Base-by-base conservation (phyloP, 2,888 invertebrate species). In the Lagria hirta region DNA sequence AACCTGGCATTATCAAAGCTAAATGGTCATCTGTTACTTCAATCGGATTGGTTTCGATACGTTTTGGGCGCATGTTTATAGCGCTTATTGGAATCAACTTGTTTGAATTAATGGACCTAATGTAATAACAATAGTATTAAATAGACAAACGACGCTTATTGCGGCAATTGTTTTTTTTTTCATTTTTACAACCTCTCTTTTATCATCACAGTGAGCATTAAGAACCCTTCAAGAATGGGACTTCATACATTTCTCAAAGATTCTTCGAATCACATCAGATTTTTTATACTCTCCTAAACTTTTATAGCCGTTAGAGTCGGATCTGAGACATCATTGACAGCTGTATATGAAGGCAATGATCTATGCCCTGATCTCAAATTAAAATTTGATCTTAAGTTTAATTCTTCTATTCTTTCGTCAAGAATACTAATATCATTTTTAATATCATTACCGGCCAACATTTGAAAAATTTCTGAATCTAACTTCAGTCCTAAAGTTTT, bases 211-310 rank as follows among this genome's bases (percentile, higher is more conserved):
- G 74, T 95, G 92, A 37, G 90, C 88, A 66, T 89, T 84, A 56
- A 97, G 82, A 7, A 97, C 87, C 72, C 89, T 87, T 33, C 97
- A 75, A 38, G 94, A 82, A 21, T 96, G 85, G 38, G 97, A 78
- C 75, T 98, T 51, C 27, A 63, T 52, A 48, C 69, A 69, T 44
- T 62, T 53, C 48, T 71, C 67, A 40, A 71, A 61, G 26, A 72
- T 64, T 44, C 57, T 63, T 47, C 69, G 68, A 36, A 79, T 69
- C 47, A 78, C 68, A 58, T 77, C 62, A 4, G 57, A 46, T 45
- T 64, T 61, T 47, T 58, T 57, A 30, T 36, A 47, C 48, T 51
- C 50, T 61, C 67, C 69, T 61, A 68, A 63, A 55, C 64, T 68
- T 54, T 62, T 62, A 53, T 62, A 69, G 22, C 66, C 66, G 48